Base-by-base conservation (phyloP, 1,140 invertebrate species). In the Heliconius eleuchia region DNA sequence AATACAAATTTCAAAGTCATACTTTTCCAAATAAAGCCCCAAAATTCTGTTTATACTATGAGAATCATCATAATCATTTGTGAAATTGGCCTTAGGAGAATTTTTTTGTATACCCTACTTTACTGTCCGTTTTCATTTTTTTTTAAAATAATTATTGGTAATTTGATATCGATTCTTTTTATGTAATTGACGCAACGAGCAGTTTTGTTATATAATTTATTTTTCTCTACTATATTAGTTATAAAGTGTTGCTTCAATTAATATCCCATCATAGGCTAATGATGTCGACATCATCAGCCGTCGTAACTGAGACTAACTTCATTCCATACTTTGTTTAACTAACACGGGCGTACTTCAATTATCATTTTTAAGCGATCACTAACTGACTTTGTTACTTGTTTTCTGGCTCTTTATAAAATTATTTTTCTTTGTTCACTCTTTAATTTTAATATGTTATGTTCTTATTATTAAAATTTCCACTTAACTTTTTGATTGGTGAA, bases 321-420 rank as follows among this genome's bases (percentile, higher is more conserved):
- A 85, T 86, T 81, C 82, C 85, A 86, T 84, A 76, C 74, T 84
- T 85, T 70, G 60, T 82, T 87, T 77, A 80, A 83, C 90, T 92
- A 92, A 92, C 88, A 86, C 82, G 87, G 87, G 87, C 87, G 85
- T 85, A 85, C 84, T 66, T 80, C 57, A 72, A 74, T 78, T 57
- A 77, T 80, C 83, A 85, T 86, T 78, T 78, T 73, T 46, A 83
- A 77, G 87, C 88, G 84, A 88, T 85, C 79, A 90, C 89, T 92
- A 93, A 92, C 89, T 86, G 80, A 86, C 87, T 89, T 92, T 91
- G 88, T 92, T 92, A 92, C 91, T 91, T 89, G 87, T 89, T 87
- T 90, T 90, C 85, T 83, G 85, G 87, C 89, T 89, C 87, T 79
- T 79, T 78, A 80, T 57, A 52, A 57, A 74, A 78, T n/a, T 70